Base-by-base conservation (phyloP, 2,888 invertebrate genomes). In the Agrochola litura region DNA sequence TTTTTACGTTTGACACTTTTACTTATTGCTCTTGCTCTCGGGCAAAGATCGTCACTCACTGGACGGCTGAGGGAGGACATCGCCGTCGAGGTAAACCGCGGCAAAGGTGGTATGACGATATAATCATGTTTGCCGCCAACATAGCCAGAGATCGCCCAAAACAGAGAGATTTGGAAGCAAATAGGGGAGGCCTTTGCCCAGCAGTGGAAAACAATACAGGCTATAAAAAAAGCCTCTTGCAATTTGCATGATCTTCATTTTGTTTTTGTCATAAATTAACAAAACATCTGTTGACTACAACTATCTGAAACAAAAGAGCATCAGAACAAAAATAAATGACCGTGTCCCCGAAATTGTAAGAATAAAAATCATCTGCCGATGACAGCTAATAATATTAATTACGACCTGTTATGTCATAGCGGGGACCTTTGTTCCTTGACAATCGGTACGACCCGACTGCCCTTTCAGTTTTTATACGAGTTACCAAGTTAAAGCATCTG, bases 361-460 rank as follows among this genome's bases (percentile, higher is more conserved):
- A 88, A 82, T 79, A 88, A 81, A 79, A 83, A 85, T 84, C 84
- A 83, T 88, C 76, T 87, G 88, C 30, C 78, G 82, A 74, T 89
- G 88, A 89, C 88, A 88, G 83, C 89, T 88, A 88, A 88, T 88
- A 79, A 81, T 89, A 92, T 90, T 91, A 91, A 92, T 91, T 92
- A 90, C 83, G 81, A 83, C 88, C 88, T 91, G 91, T 90, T 89
- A 90, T 88, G 90, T 90, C 90, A 90, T 89, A 88, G 89, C 92
- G 90, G 90, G 87, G 86, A 82, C 90, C 91, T 92, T 92, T 94
- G 93, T 94, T 91, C 90, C 86, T 76, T 81, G 88, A 91, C 91
- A 92, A 94, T 94, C 92, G 90, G 92, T 93, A 92, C 91, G 88
- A 91, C 89, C 91, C 91, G 90, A 90, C 91, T 93, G 93, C 90